Evolutionary conservation across 2,113 vertebrate species (phyloP).

Genomic region (Myanophis thanlyinensis): DNA sequence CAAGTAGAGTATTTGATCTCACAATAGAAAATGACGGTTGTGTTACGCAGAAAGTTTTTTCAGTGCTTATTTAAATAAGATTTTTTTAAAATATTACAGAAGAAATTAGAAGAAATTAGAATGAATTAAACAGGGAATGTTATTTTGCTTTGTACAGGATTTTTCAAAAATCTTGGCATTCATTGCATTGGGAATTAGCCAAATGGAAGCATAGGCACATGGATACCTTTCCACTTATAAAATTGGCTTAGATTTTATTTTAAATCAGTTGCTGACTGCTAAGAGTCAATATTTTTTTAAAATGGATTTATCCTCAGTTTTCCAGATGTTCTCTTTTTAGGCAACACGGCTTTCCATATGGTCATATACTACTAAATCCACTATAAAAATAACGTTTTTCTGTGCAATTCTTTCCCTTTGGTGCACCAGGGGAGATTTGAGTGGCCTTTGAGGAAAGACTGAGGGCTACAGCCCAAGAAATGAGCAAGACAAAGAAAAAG

Average conservation of each 20-base stretch:
- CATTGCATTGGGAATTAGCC: neutral
- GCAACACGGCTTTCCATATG: neutral
- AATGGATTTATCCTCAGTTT: neutral
- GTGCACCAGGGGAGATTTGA: neutral
- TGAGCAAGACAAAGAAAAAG: neutral
- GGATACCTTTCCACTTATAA: neutral
- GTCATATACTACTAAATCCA: neutral
- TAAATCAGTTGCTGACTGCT: neutral
- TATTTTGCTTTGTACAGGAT: neutral
- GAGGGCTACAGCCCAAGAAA: neutral
- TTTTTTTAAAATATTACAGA: neutral
- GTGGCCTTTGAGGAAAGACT: neutral
- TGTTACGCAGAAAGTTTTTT: constrained; percentile 34
- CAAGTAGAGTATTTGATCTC: constrained; percentile 46
- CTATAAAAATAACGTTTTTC: neutral
- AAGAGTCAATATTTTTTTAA: neutral
- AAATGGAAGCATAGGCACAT: neutral
- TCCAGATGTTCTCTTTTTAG: neutral
- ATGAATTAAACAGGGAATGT: neutral
- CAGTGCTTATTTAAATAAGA: neutral
- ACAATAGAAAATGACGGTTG: constrained; percentile 36
- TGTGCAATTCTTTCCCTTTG: neutral
- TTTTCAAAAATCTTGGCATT: neutral
- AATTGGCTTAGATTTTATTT: neutral
- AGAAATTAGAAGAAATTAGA: constrained; percentile 13